A percentile compares a stretch with the other conserved stretches of the same genome.
Conservation (phyloP, 1,140 invertebrate species). For the Zelostemma sp. region DNA sequence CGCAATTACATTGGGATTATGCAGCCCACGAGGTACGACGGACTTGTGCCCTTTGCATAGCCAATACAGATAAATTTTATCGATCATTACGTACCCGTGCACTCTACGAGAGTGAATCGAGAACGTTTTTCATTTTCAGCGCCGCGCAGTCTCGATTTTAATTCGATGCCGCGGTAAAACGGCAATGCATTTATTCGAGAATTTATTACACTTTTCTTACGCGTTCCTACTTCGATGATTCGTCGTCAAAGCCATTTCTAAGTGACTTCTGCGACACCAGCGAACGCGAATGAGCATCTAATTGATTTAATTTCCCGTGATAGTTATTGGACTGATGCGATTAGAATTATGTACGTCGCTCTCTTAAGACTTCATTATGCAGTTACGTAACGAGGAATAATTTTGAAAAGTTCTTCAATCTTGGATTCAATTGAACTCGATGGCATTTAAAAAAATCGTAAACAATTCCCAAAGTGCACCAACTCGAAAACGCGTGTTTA, state of each 20-base stretch:
- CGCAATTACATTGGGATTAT: conserved; percentile 60
- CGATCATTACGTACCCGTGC: conserved; percentile 34
- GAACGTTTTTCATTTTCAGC: too few species aligned
- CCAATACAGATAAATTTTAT: conserved; percentile 48
- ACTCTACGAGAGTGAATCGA: background rate
- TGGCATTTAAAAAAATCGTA: too few species aligned
- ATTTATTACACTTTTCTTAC: too few species aligned
- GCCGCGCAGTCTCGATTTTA: too few species aligned
- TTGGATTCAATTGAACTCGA: background rate
- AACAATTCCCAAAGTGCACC: too few species aligned
- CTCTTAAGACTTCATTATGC: conserved; percentile 24
- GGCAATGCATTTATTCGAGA: too few species aligned
- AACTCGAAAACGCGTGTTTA: too few species aligned
- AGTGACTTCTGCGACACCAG: conserved; percentile 38
- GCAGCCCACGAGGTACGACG: conserved; percentile 45
- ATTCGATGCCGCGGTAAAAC: too few species aligned
- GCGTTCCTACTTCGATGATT: too few species aligned
- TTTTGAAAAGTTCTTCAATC: background rate
- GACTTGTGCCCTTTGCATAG: conserved; percentile 50
- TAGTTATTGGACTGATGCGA: conserved; percentile 55
- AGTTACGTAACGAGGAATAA: background rate
- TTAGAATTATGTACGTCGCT: conserved; percentile 31
- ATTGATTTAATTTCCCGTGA: conserved; percentile 62
- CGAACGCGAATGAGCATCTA: conserved; percentile 52
- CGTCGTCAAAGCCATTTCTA: background rate